Evolutionary conservation across 2,797 vertebrate genomes (phyloP), one percentile per base, ranked within the genome.

Genomic region (Melanogrammus aeglefinus): DNA sequence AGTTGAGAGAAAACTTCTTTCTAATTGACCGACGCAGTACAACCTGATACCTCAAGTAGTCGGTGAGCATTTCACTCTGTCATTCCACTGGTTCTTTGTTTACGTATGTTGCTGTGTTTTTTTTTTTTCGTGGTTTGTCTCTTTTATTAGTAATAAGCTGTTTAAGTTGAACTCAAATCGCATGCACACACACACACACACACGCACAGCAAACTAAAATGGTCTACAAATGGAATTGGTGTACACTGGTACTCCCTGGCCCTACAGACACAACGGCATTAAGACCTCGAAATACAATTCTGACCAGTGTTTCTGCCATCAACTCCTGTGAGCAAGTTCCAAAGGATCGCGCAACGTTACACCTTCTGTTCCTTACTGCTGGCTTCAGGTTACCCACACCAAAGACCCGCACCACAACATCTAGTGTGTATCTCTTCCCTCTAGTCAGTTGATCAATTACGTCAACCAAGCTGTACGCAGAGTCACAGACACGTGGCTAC

Each of bases 241-340:
- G 16, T 18, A 31, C 57, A 33, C 41, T 8, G 1, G 77, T 71
- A 63, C 31, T 57, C 51, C 21, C 18, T 75, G 74, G 44, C 2
- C 76, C 87, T 78, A n/a, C 78, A 99, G 97, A 95, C 94, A n/a
- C 21, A 99, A 98, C 79, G 90, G 93, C 82, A 97, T 99, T 88
- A 97, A 96, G 88, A 99, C 98, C 44, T 96, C 95, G 0, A 99
- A 98, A 88, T 99, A 99, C 89, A 97, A 94, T 94, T 98, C 90
- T n/a, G n/a, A 96, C 94, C 84, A n/a, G n/a, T n/a, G n/a, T 99
- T 99, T 87, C 94, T 99, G 76, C 97, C 97, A 73, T 97, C 86
- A 99, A 99, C 93, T 91, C 99, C 47, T 99, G 99, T 57, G 96
- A 99, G 90, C 97, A 99, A n/a, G 91, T 99, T 99, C 88, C 97